phyloP scores from a whole-genome alignment of 2,888 invertebrate genomes.

The Leptura quadrifasciata region DNA sequence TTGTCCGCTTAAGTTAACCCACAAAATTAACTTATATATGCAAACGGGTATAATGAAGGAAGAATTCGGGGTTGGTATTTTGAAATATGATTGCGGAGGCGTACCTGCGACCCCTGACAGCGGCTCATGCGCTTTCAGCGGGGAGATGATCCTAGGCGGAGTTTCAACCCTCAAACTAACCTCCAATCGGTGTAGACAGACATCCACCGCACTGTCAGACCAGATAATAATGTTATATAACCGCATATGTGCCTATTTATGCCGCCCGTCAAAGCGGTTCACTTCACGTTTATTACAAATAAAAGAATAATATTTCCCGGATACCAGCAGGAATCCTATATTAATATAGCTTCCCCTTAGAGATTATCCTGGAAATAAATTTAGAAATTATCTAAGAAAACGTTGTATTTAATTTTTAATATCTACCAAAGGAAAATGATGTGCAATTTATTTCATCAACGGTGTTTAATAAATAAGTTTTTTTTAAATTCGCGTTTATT shows the following conservation, averaged over 20 bases:
- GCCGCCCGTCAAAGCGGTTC: conserved; percentile 50
- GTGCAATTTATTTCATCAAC: too few species aligned
- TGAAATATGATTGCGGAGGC: conserved; percentile 67
- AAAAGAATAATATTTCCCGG: conserved; percentile 15
- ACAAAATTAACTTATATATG: conserved; percentile 56
- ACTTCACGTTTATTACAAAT: conserved; percentile 54
- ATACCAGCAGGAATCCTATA: conserved; percentile 6
- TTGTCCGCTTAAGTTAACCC: conserved; percentile 49
- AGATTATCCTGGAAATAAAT: neutral
- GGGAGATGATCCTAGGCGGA: conserved; percentile 64
- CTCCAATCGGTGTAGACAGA: conserved; percentile 68
- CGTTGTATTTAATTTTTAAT: neutral
- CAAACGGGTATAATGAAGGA: conserved; percentile 55
- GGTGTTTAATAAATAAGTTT: too few species aligned
- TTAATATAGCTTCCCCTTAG: conserved; percentile 26
- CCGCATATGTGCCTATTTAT: conserved; percentile 52
- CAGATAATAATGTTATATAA: conserved; percentile 68
- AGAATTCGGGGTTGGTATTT: conserved; percentile 58
- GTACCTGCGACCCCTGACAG: conserved; percentile 64
- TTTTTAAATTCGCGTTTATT: too few species aligned
- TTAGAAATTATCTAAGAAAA: neutral
- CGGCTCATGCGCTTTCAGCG: conserved; percentile 59
- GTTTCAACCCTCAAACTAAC: conserved; percentile 60
- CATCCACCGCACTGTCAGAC: conserved; percentile 63
- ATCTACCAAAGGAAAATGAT: neutral